phyloP scores from a whole-genome alignment of 2,113 vertebrate genomes.

The Erythrocebus patas region DNA sequence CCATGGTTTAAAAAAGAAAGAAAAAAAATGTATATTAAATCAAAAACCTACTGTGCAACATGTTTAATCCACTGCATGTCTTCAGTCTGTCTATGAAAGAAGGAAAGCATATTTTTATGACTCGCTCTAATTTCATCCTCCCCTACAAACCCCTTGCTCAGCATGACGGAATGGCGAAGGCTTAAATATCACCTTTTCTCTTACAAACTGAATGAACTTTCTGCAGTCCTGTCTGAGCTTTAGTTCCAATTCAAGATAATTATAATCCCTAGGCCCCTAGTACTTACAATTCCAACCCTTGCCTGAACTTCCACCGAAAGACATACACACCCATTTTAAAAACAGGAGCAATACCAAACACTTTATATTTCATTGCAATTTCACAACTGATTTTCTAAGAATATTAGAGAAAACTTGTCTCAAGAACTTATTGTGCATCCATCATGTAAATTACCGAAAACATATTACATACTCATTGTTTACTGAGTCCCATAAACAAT shows the following conservation, averaged over 20 bases:
- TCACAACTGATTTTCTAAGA: conserved; percentile 7
- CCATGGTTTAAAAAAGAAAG: neutral
- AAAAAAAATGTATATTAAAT: neutral
- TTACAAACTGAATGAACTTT: conserved; percentile 1
- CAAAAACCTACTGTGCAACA: neutral
- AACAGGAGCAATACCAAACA: neutral
- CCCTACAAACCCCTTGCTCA: neutral
- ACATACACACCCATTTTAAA: neutral
- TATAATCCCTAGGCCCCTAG: neutral
- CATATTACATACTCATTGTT: neutral
- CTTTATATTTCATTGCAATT: neutral
- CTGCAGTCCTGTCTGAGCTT: neutral
- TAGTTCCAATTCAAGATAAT: conserved; percentile 32
- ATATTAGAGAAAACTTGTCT: neutral
- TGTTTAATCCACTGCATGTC: neutral
- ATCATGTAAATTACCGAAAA: neutral
- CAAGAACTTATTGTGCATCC: neutral
- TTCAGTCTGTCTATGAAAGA: neutral
- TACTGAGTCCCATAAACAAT: neutral
- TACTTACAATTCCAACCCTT: neutral
- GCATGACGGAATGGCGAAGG: neutral
- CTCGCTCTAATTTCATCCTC: neutral
- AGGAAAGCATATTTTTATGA: conserved; percentile 15
- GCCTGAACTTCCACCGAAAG: neutral
- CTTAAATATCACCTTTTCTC: conserved; percentile 29